These are phyloP conservation scores for Cromileptes altivelis DNA, from an alignment of 2,113 vertebrate species.

Conservation along the genomic window DNA sequence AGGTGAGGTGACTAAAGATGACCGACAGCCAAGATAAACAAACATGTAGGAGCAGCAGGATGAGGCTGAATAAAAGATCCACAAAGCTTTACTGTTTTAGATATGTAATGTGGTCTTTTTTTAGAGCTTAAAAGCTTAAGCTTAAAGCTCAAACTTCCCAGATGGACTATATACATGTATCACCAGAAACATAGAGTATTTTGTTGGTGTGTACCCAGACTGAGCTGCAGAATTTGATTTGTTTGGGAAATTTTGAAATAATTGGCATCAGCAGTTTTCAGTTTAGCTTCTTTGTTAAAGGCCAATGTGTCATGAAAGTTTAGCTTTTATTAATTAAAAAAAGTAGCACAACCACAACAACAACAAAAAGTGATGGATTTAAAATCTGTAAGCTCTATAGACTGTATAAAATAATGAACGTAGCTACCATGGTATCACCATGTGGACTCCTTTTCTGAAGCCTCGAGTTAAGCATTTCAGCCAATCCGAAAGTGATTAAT, in stretches of 20 bases:
- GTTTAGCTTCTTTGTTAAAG: too few species aligned
- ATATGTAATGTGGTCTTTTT: background rate
- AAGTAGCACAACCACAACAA: background rate
- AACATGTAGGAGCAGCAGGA: slow-evolving; percentile 1
- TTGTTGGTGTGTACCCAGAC: background rate
- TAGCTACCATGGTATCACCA: too few species aligned
- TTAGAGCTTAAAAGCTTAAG: background rate
- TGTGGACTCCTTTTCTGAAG: too few species aligned
- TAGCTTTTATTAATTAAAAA: too few species aligned
- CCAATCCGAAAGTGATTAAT: too few species aligned
- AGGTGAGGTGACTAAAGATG: slow-evolving; percentile 18
- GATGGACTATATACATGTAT: too few species aligned
- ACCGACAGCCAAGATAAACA: slow-evolving; percentile 36
- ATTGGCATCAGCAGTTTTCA: background rate
- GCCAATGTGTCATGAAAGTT: too few species aligned
- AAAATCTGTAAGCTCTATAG: too few species aligned
- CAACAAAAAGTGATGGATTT: too few species aligned
- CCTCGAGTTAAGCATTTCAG: too few species aligned
- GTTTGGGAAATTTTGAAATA: background rate
- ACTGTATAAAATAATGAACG: too few species aligned
- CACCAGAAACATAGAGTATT: background rate
- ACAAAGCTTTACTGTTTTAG: background rate
- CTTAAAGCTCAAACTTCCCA: background rate
- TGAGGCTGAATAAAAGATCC: slow-evolving; percentile 8
- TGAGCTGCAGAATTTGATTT: background rate